phyloP scores from a whole-genome alignment of 2,113 vertebrate genomes.

The Geothlypis trichas region DNA sequence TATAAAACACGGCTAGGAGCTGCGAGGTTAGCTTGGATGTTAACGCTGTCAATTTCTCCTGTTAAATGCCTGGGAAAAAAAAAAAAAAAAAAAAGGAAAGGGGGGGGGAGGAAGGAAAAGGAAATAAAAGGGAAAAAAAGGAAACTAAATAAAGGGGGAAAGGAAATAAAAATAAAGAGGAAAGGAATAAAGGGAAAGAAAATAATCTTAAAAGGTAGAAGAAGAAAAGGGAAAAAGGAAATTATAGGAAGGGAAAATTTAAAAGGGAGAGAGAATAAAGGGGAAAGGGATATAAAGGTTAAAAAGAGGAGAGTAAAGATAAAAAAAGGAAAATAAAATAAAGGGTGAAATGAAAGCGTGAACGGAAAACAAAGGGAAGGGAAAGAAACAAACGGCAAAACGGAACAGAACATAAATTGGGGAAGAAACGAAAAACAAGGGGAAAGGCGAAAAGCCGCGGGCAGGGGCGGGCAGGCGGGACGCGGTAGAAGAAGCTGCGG shows the following conservation, averaged over 20 bases:
- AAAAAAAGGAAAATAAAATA: neutral
- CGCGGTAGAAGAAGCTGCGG: too few relatives aligned
- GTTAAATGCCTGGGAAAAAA: constrained; percentile 69
- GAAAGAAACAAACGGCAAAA: neutral
- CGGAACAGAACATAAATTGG: neutral
- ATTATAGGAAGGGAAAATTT: neutral
- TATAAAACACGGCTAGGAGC: constrained; percentile 79
- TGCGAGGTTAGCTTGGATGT: constrained; percentile 75
- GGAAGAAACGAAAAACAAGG: rapidly evolving
- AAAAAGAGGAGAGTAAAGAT: neutral
- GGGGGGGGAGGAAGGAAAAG: too few relatives aligned
- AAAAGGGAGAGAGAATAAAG: neutral
- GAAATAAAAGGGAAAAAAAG: neutral
- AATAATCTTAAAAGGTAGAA: neutral
- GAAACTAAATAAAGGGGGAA: neutral
- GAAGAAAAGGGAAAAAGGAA: neutral
- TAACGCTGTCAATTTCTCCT: constrained; percentile 75
- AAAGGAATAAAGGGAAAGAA: neutral
- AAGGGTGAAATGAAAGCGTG: rapidly evolving
- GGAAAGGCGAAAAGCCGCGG: rapidly evolving
- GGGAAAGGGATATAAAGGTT: neutral
- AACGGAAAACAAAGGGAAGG: neutral
- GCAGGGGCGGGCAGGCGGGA: too few relatives aligned
- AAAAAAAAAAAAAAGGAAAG: neutral
- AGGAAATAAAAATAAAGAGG: neutral